Evolutionary conservation across 35 echinoderm and acorn worm species (phyloP).

Genomic region (Acanthaster planci): DNA sequence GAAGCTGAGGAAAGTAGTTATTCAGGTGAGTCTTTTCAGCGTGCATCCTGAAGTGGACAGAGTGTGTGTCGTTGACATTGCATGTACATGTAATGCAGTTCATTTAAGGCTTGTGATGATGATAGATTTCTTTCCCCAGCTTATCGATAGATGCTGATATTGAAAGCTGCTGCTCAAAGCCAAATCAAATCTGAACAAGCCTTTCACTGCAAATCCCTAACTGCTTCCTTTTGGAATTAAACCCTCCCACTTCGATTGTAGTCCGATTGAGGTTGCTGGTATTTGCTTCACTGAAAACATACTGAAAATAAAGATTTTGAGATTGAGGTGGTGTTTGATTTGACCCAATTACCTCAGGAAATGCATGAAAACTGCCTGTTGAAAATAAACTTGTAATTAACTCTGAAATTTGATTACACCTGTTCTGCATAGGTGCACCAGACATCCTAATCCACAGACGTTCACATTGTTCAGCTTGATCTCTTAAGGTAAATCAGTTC

Average conservation of each 20-base stretch:
- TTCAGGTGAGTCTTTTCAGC: neutral
- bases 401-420: too few relatives aligned
- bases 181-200: slow-evolving; percentile 31
- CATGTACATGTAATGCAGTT: neutral
- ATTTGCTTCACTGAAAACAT: neutral
- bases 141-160: slow-evolving; percentile 34
- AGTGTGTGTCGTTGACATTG: neutral
- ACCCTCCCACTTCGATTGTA: neutral
- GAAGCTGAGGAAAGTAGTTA: neutral
- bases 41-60: neutral
- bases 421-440: too few relatives aligned
- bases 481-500: too few relatives aligned
- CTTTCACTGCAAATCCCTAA: neutral
- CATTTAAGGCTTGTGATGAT: slow-evolving; percentile 9
- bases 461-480: too few relatives aligned
- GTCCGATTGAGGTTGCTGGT: neutral
- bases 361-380: neutral
- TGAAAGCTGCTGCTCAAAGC: slow-evolving; percentile 7
- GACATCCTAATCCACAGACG: too few relatives aligned
- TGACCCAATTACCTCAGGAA: neutral
- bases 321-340: neutral
- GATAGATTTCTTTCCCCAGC: slow-evolving; percentile 29
- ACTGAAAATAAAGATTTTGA: neutral
- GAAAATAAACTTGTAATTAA: too few relatives aligned
- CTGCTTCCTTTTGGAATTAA: neutral